Evolutionary conservation across 2,888 invertebrate genomes (phyloP).

Genomic region (Orthosia incerta): DNA sequence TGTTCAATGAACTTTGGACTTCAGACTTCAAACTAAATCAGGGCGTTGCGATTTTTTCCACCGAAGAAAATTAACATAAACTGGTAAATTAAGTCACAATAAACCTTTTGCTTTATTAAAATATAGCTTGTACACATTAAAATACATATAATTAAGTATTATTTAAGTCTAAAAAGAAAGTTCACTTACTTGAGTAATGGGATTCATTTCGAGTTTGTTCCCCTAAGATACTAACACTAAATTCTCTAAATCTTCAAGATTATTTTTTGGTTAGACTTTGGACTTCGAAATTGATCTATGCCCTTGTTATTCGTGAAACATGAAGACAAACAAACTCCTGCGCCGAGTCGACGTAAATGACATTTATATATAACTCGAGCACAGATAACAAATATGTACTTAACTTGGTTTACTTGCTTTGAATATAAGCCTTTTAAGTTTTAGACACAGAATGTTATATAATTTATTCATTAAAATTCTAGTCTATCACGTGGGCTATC

Average conservation of each 20-base stretch:
- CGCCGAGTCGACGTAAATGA: slow-evolving; percentile 51
- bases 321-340: slow-evolving; percentile 63
- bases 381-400: slow-evolving; percentile 51
- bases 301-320: slow-evolving; percentile 48
- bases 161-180: slow-evolving; percentile 13
- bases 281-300: slow-evolving; percentile 53
- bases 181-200: slow-evolving; percentile 78
- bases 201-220: slow-evolving; percentile 74
- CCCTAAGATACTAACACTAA: neutral
- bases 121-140: neutral
- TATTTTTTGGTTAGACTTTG: slow-evolving; percentile 53
- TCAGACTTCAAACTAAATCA: slow-evolving; percentile 23
- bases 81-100: neutral
- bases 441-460: too few species aligned
- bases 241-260: slow-evolving; percentile 8
- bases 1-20: slow-evolving; percentile 72
- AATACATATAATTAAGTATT: neutral
- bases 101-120: neutral
- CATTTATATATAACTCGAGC: slow-evolving; percentile 48
- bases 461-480: too few species aligned
- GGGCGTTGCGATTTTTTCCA: slow-evolving; percentile 13
- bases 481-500: too few species aligned
- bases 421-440: slow-evolving; percentile 42
- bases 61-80: neutral
- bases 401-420: slow-evolving; percentile 7